These are phyloP conservation scores for Acleris literana DNA, from an alignment of 2,888 invertebrate genomes.

Conservation along the genomic window DNA sequence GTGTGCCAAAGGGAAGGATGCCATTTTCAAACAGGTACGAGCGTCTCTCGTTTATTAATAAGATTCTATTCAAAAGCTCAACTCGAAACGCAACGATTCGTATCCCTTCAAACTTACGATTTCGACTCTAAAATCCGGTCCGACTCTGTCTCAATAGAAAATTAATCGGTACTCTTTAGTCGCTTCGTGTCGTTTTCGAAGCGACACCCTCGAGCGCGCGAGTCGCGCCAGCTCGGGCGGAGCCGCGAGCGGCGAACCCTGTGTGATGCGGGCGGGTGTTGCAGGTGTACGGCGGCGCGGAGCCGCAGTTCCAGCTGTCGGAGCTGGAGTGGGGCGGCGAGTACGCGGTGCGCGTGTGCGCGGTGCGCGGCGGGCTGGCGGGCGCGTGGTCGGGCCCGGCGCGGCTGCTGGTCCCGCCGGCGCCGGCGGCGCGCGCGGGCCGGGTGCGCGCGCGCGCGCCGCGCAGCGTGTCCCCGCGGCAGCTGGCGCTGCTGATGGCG, in stretches of 20 bases:
- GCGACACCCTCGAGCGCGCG: no score
- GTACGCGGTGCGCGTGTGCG: conserved; percentile 91
- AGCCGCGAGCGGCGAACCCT: no score
- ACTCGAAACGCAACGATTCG: no score
- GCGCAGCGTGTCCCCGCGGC: conserved; percentile 67
- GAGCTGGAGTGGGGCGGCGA: conserved; percentile 89
- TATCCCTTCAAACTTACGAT: no score
- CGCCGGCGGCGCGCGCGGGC: conserved; percentile 83
- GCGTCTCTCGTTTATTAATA: background rate
- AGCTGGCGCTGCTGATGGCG: conserved; percentile 86
- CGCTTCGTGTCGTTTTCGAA: no score
- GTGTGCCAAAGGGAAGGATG: conserved; percentile 68
- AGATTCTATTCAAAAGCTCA: no score
- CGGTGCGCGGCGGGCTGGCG: conserved; percentile 86
- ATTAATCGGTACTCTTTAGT: no score
- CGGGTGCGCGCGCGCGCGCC: conserved; percentile 71
- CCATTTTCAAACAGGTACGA: conserved; percentile 64
- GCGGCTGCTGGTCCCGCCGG: conserved; percentile 76
- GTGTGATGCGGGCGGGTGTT: no score
- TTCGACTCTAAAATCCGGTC: no score
- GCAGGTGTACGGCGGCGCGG: conserved; percentile 87
- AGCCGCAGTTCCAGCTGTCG: conserved; percentile 85
- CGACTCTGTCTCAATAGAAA: no score
- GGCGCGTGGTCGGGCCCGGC: conserved; percentile 88
- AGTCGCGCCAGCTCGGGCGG: no score